Conservation (phyloP, 2,113 vertebrate genomes). For the Aspiorhynchus laticeps region DNA sequence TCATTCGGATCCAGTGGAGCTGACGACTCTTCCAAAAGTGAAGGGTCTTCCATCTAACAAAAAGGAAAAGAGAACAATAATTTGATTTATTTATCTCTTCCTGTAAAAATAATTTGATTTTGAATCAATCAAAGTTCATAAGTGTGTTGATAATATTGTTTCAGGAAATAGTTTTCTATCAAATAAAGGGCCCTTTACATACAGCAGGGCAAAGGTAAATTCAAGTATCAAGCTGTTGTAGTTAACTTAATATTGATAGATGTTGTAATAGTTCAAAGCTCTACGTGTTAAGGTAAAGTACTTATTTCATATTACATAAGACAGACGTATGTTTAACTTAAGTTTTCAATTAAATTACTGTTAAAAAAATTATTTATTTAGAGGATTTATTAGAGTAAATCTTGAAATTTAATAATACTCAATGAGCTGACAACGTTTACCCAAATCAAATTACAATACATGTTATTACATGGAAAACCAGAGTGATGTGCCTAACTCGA, state of each 20-base stretch:
- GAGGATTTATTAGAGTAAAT: not conserved
- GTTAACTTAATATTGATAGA: not conserved
- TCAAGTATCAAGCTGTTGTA: not conserved
- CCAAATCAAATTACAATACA: not conserved
- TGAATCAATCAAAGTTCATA: not conserved
- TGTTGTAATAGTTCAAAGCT: not conserved
- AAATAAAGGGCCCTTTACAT: not conserved
- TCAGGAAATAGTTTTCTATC: not conserved
- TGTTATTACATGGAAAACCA: not conserved
- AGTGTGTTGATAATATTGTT: not conserved
- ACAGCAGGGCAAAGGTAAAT: not conserved
- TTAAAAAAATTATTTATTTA: no score
- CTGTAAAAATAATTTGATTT: not conserved
- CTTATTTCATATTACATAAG: not conserved
- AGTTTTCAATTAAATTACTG: no score
- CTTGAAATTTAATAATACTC: not conserved
- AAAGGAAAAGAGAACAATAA: slow-evolving; percentile 66
- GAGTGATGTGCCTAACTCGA: not conserved
- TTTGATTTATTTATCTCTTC: not conserved
- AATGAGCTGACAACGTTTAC: not conserved
- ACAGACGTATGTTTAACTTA: no score
- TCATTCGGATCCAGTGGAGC: slow-evolving; percentile 90
- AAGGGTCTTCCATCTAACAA: slow-evolving; percentile 98
- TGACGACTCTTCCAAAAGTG: slow-evolving; percentile 93
- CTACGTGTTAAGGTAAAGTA: not conserved